Percentiles rank a stretch among this genome's conserved stretches.
phyloP scores from a whole-genome alignment of 1,140 invertebrate genomes.

The Ceratoteleas bidentatus region DNA sequence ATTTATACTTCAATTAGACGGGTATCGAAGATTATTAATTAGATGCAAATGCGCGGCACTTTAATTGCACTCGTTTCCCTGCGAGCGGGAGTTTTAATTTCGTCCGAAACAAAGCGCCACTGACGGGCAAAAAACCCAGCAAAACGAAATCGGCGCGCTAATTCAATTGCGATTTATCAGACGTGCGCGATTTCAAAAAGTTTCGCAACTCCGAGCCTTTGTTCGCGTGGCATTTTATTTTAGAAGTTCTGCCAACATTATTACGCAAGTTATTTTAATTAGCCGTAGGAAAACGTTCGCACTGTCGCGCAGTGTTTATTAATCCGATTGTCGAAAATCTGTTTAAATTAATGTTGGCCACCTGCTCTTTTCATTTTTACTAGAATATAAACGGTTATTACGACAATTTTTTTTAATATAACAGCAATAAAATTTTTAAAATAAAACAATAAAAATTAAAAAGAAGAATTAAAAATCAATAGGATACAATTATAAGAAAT shows the following conservation, averaged over 20 bases:
- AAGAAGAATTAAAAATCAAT: no score
- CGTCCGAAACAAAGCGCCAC: slow-evolving; percentile 2
- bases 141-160: slow-evolving; percentile 1
- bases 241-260: neutral
- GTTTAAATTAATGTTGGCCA: no score
- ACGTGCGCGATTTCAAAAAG: slow-evolving; percentile 17
- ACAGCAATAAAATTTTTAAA: no score
- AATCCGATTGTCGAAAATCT: no score
- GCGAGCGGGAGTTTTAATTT: neutral
- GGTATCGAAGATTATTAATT: slow-evolving; percentile 32
- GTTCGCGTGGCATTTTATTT: slow-evolving; percentile 3
- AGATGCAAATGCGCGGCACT: slow-evolving; percentile 10
- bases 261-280: no score
- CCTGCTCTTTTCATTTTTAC: no score
- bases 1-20: slow-evolving; percentile 16
- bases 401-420: no score
- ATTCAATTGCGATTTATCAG: slow-evolving; percentile 19
- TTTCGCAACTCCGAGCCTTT: neutral
- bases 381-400: no score
- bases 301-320: no score
- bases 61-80: slow-evolving; percentile 11
- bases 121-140: neutral
- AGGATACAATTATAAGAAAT: no score
- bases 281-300: no score
- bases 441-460: no score